A percentile compares a stretch with the other conserved stretches of the same genome.
These are phyloP conservation scores for Eulemur albifrons DNA, from an alignment of 2,797 vertebrate species.

Conservation along the genomic window DNA sequence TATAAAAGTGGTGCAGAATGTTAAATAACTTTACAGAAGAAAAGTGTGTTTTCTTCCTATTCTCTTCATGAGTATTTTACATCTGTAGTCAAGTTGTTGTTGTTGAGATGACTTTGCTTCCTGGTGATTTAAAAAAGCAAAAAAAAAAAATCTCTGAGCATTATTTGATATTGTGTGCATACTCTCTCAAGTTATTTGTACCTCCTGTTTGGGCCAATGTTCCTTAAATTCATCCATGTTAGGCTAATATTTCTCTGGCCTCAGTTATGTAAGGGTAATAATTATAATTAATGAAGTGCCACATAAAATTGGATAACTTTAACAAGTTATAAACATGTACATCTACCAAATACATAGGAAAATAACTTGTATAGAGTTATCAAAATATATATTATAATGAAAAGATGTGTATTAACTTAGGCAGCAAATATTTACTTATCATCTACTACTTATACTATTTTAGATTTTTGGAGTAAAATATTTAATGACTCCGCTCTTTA, in stretches of 20 bases:
- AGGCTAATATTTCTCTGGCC: not conserved
- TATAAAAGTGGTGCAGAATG: conserved; percentile 82
- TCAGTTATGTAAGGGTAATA: conserved; percentile 37
- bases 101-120: conserved; percentile 84
- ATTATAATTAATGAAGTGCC: conserved; percentile 1
- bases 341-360: not conserved
- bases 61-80: conserved; percentile 83
- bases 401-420: not conserved
- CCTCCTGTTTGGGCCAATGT: conserved; percentile 48
- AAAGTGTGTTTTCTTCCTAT: conserved; percentile 77
- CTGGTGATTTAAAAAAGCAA: conserved; percentile 80
- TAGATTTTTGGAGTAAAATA: not conserved
- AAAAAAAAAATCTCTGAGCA: conserved; percentile 62
- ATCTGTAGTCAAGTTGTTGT: conserved; percentile 87
- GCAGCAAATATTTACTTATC: not conserved
- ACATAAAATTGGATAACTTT: not conserved
- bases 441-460: not conserved
- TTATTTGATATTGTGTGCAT: conserved; percentile 67
- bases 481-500: not conserved
- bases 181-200: conserved; percentile 65
- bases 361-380: not conserved
- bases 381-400: not conserved
- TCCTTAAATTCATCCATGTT: conserved; percentile 27
- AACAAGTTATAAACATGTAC: not conserved
- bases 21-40: conserved; percentile 84